Evolutionary conservation across 2,113 vertebrate genomes (phyloP).

Genomic region (Leiothrix lutea): DNA sequence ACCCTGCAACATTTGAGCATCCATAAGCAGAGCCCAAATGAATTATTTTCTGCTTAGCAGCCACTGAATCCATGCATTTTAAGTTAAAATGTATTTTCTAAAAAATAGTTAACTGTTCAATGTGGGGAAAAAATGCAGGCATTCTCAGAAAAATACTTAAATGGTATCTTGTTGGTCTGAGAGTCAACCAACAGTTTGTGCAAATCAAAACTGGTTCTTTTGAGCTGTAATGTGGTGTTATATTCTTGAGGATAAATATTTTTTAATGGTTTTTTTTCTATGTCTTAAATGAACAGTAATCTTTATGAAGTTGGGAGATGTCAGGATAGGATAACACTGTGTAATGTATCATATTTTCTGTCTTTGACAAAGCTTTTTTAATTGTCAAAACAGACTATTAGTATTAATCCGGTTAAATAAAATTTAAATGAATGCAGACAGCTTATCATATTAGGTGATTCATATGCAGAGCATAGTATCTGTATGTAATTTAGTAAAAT

Average conservation of each 20-base stretch:
- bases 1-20: neutral
- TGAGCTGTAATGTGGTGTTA: neutral
- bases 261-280: neutral
- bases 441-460: constrained; percentile 38
- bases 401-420: constrained; percentile 31
- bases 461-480: constrained; percentile 38
- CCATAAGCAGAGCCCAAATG: neutral
- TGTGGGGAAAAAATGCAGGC: neutral
- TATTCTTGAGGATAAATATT: neutral
- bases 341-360: neutral
- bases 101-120: neutral
- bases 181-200: neutral
- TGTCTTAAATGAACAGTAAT: neutral
- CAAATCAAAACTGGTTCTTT: neutral
- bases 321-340: neutral
- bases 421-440: constrained; percentile 60
- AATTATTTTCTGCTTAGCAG: neutral
- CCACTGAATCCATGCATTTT: neutral
- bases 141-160: neutral
- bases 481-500: constrained; percentile 23
- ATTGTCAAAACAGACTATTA: constrained; percentile 61
- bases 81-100: neutral
- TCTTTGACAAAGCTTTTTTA: neutral
- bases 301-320: neutral
- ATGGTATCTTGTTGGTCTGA: neutral